Conservation (phyloP, 2,888 invertebrate genomes). For the Agelastica alni region DNA sequence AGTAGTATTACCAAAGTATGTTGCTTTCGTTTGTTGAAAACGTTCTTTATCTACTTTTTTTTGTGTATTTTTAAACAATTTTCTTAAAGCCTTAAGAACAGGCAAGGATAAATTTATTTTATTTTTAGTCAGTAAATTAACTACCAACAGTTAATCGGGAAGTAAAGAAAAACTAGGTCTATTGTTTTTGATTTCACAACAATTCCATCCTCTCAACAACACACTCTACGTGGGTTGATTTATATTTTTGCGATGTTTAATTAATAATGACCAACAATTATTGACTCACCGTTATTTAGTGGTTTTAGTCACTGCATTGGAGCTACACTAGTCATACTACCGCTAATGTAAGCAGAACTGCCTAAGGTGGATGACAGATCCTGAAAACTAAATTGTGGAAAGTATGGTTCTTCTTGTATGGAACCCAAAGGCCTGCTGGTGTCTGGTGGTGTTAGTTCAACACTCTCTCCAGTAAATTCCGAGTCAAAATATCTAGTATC, state of each 20-base stretch:
- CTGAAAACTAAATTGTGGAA: conserved; percentile 85
- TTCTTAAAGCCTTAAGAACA: no score
- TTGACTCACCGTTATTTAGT: conserved; percentile 15
- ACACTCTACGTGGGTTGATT: no score
- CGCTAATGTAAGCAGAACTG: conserved; percentile 65
- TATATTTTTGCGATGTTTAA: no score
- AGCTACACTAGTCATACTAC: conserved; percentile 63
- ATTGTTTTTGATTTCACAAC: conserved; percentile 2
- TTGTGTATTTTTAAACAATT: no score
- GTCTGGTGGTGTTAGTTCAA: conserved; percentile 94
- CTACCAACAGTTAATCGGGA: neutral
- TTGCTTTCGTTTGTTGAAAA: no score
- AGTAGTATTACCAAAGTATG: no score
- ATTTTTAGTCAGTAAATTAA: neutral
- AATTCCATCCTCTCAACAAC: no score
- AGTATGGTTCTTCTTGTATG: conserved; percentile 73
- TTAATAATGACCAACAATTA: no score
- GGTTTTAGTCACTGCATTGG: conserved; percentile 52
- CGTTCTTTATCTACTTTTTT: no score
- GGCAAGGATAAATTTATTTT: neutral
- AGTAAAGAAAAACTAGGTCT: neutral
- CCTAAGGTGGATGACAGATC: conserved; percentile 69
- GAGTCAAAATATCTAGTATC: conserved; percentile 98
- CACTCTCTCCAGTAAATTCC: conserved; percentile 97
- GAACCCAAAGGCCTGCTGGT: conserved; percentile 63